Evolutionary conservation across 2,888 invertebrate genomes (phyloP), one percentile per base, ranked within the genome.

Genomic region (Entomobrya multifasciata): DNA sequence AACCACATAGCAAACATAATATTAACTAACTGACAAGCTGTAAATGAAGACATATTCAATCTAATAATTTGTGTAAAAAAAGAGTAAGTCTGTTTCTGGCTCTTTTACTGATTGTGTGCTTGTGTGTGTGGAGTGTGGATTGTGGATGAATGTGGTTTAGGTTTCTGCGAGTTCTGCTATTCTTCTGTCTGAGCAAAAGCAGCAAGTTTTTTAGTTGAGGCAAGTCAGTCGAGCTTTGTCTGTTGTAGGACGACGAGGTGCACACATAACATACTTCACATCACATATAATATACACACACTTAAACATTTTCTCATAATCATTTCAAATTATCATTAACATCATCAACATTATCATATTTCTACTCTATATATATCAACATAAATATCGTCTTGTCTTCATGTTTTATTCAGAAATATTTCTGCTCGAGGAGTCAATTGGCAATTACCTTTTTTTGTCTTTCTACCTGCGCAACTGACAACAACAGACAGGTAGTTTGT

Each of bases 181-280:
- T 36, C 36, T 8, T 36, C 36, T 36, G n/a, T n/a, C n/a, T n/a
- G n/a, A 49, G 79, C 65, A 27, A 55, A 77, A 77, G 36, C 20
- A 30, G 17, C 67, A 5, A 25, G 70, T 57, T 47, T 72, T 44
- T 30, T 47, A 60, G 36, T 60, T 60, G 49, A 57, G 15, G 30
- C 84, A 84, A 84, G 55, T 30, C 77, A 84, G 84, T 84, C 65
- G 77, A 67, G 70, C 77, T 77, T 55, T 60, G 67, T 72, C 84
- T 84, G 72, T 20, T 60, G 72, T 20, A 60, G 72, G 60, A 82
- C 72, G 60, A 82, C 72, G 74, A 60, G 74, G 36, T 55, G 57
- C 77, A 70, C 60, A 62, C 55, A 10, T 17, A 76, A 22, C 30
- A 36, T 17, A 22, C 30, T 17, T 30, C 30, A 13, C n/a, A 36